Conservation (phyloP, 2,113 vertebrate species). For the Zosterops japonicus region DNA sequence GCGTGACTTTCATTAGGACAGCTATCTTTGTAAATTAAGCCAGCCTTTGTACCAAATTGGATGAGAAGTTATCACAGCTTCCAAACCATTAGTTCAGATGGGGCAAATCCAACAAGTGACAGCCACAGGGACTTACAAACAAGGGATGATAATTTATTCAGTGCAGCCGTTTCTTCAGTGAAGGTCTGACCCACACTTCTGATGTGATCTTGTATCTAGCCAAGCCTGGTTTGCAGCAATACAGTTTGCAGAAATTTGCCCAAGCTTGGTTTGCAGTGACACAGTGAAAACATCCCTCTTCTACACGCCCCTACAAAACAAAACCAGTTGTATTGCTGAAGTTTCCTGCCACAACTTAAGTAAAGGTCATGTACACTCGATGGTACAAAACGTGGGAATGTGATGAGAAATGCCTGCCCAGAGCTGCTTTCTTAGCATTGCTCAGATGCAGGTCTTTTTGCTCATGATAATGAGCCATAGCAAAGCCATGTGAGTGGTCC, state of each 20-base stretch:
- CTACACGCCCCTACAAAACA: neutral
- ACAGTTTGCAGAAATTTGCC: neutral
- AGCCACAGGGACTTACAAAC: neutral
- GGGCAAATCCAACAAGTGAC: neutral
- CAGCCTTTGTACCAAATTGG: neutral
- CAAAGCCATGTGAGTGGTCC: neutral
- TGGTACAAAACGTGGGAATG: neutral
- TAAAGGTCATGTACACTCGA: fast-evolving
- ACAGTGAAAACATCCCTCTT: neutral
- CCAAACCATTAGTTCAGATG: neutral
- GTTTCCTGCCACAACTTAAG: neutral
- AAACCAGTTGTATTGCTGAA: neutral
- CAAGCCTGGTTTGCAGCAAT: neutral
- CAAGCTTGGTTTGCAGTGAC: neutral
- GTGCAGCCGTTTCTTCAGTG: neutral
- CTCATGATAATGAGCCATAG: neutral
- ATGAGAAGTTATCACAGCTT: neutral
- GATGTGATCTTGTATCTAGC: neutral
- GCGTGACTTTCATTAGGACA: neutral
- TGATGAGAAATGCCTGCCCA: neutral
- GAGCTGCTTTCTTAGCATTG: neutral
- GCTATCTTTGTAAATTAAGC: neutral
- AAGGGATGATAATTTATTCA: neutral
- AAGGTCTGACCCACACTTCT: neutral
- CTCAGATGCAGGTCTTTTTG: neutral